phyloP scores from a whole-genome alignment of 2,888 invertebrate genomes.

The Theristus sp. region DNA sequence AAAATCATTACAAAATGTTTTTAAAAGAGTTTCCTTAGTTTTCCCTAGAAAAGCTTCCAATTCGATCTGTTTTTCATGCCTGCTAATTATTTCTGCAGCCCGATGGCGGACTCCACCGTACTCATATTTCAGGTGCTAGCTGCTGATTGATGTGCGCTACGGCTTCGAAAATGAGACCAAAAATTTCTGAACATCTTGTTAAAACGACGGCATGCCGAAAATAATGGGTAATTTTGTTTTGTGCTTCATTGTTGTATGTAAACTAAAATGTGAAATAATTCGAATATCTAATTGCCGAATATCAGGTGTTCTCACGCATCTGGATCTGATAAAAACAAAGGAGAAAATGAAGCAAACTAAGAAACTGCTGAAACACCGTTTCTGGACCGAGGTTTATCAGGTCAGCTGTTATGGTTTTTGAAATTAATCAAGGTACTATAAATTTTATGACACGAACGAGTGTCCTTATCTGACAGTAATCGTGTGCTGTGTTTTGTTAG shows the following conservation, averaged over 20 bases:
- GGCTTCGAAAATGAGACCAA: constrained; percentile 99
- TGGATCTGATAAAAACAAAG: constrained; percentile 75
- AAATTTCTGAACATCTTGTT: constrained; percentile 94
- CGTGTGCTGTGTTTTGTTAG: not conserved
- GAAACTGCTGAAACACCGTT: constrained; percentile 93
- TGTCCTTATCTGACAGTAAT: not conserved
- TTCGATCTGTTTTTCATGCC: not conserved
- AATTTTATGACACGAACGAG: no score
- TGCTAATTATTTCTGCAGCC: no score
- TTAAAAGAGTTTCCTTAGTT: no score
- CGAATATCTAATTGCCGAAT: no score
- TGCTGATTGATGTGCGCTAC: constrained; percentile 88
- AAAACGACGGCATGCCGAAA: constrained; percentile 34
- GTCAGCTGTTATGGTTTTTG: no score
- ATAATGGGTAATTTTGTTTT: constrained; percentile 3
- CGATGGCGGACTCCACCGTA: not conserved
- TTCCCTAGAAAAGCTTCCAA: not conserved
- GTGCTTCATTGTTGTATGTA: no score
- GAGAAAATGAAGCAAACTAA: constrained; percentile 71
- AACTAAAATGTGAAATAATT: constrained; percentile 57
- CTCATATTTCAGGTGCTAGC: constrained; percentile 41
- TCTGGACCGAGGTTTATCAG: constrained; percentile 95
- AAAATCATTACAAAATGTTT: no score
- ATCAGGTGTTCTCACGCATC: constrained; percentile 88
- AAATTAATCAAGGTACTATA: no score